Evolutionary conservation across 30 jellyfish, hydroid and myxozoan species (phyloP), one percentile per base, ranked within the genome.

Genomic region (Aurelia aurita complex sp. Pacific): DNA sequence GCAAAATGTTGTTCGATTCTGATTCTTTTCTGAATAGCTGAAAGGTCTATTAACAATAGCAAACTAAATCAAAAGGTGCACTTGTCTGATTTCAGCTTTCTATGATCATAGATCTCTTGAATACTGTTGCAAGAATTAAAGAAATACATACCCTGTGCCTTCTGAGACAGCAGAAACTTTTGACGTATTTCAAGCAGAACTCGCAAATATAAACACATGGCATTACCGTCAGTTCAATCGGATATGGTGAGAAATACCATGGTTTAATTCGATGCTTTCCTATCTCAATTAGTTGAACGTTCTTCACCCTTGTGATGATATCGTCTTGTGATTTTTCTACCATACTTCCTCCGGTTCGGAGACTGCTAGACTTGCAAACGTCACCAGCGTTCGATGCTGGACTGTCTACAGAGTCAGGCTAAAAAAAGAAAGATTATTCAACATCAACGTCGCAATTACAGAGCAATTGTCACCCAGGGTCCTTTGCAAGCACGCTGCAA

Each of bases 171-270:
- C 86, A 64, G 18, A 83, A 76, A 67, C 98, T 88, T 69, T 91
- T 96, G 79, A 89, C 97, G 66, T 91, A 92, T 66, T 91, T 96
- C 85, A 96, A 70, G 75, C 99, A 96, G 75, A 91, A 96, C 80
- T 96, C 99, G 82, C 99, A 96, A 15, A 96, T 88, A 85, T 77
- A 96, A 59, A 96, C 94, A 75, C 97, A 91, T 2, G 91, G 84
- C 35, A 77, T 61, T 68, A 46, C 73, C 34, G 97, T 89, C 67
- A 96, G 85, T 77, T 96, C 99, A 34, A 96, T 81, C 2, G 98
- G 96, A 71, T 96, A 96, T 15, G 99, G 99, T 23, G 99, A 89
- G 82, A 96, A 96, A 68, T 96, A 96, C 99, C 99, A 96, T 2
- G 99, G 99, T 57, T 91, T 96, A 67, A 96, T 96, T 55, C 98